phyloP scores from a whole-genome alignment of 2,888 invertebrate genomes.

The Alitta virens region DNA sequence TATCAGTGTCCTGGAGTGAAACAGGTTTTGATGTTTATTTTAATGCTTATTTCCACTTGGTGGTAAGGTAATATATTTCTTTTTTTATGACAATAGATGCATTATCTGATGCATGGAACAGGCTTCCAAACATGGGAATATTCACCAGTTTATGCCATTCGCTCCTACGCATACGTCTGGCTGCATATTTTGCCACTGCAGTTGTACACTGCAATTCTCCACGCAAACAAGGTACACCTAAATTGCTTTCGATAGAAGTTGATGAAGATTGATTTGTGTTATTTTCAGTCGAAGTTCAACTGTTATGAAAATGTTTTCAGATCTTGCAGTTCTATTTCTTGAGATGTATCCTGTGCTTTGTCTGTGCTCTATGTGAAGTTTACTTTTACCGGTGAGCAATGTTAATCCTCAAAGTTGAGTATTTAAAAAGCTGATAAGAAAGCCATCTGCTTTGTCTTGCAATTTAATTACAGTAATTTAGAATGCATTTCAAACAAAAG shows the following conservation, averaged over 20 bases:
- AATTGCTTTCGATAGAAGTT: not conserved
- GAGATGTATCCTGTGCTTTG: conserved; percentile 76
- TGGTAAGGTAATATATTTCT: no score
- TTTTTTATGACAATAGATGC: no score
- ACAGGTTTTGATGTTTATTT: no score
- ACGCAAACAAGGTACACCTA: conserved; percentile 68
- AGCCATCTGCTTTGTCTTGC: no score
- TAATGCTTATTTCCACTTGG: no score
- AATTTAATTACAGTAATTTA: no score
- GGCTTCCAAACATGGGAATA: conserved; percentile 99
- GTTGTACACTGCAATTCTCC: conserved; percentile 72
- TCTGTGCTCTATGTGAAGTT: conserved; percentile 80
- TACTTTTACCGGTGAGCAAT: conserved; percentile 86
- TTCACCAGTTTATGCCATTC: conserved; percentile 86
- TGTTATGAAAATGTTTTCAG: conserved; percentile 59
- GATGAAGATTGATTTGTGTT: not conserved
- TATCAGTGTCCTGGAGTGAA: no score
- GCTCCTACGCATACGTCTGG: conserved; percentile 91
- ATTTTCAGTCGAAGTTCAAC: not conserved
- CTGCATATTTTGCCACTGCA: conserved; percentile 85
- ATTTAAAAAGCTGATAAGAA: no score
- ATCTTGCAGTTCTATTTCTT: conserved; percentile 85
- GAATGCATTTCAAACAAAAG: no score
- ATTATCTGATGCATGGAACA: conserved; percentile 76
- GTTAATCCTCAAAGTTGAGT: no score